Conservation (phyloP, 2,113 vertebrate species). For the Columba livia region DNA sequence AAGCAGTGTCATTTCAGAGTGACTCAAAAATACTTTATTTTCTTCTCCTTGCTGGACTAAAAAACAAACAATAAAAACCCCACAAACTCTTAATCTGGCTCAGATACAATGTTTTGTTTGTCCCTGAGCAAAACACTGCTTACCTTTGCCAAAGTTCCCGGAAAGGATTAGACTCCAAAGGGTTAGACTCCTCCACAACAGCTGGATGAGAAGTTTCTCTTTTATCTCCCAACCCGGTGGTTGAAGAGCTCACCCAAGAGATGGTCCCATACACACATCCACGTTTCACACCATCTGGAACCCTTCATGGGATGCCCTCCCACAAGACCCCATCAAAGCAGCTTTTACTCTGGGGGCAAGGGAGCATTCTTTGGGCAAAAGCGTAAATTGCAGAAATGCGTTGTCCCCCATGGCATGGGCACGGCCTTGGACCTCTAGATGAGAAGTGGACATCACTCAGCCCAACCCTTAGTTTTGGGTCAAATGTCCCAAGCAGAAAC, state of each 20-base stretch:
- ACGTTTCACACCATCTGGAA: background rate
- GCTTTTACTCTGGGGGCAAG: background rate
- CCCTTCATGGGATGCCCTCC: background rate
- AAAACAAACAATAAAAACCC: background rate
- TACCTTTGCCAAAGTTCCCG: no score
- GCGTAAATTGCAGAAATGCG: background rate
- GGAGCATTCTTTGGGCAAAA: background rate
- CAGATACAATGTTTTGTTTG: background rate
- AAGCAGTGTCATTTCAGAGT: background rate
- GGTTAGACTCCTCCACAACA: background rate
- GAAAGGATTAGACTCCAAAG: background rate
- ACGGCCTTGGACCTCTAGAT: background rate
- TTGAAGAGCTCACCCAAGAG: background rate
- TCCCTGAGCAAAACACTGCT: background rate
- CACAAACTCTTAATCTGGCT: rapidly evolving
- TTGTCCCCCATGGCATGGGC: background rate
- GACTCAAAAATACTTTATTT: background rate
- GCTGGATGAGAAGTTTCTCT: background rate
- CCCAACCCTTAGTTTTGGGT: background rate
- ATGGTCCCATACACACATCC: background rate
- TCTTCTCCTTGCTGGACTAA: background rate
- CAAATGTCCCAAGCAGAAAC: background rate
- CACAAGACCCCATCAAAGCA: background rate
- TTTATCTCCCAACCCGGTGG: background rate
- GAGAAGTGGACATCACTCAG: background rate